Evolutionary conservation across 2,797 vertebrate species (phyloP), one percentile per base, ranked within the genome.

Genomic region (Arremon aurantiirostris): DNA sequence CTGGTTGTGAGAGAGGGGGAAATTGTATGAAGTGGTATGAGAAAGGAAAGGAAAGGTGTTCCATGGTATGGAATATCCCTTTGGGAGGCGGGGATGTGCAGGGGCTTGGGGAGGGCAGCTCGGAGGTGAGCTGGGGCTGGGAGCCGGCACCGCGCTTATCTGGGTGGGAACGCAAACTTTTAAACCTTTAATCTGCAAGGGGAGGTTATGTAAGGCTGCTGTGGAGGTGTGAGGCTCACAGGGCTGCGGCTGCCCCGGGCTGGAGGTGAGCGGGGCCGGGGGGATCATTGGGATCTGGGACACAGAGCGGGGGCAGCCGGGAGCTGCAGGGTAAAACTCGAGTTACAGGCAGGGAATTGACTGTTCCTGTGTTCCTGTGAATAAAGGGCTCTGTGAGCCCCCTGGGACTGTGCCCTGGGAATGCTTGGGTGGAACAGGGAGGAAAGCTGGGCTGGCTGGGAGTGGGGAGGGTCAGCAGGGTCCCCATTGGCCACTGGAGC

Each of bases 21-120:
- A 59, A 60, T 65, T 64, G 6, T 30, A 30, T 53, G 30, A 53
- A 21, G 5, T 13, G 53, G 53, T 49, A 49, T 15, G 13, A 14
- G 53, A 19, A 21, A 3, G 53, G 53, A 9, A 55, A 9, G 47
- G 24, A 46, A 23, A 39, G 52, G 52, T 9, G 52, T 14, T 55
- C 52, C 52, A 3, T n/a, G 52, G 19, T n/a, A 4, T 22, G 30
- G 52, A 55, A 32, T 14, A n/a, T 55, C 52, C 17, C 52, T 32
- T 55, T 14, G 52, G 34, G 70, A 66, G 27, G 8, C 11, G 65
- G 37, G 26, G 60, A 60, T 39, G 22, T 27, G 53, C 23, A 19
- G 17, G 0, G 0, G 50, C 10, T 8, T 0, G 0, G 0, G 56
- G 61, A 57, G 57, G 59, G 39, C 78, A 9, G 68, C 57, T 6